Evolutionary conservation across 2,888 invertebrate species (phyloP), one percentile per base, ranked within the genome.

Genomic region (Agonopterix alstromeriana): DNA sequence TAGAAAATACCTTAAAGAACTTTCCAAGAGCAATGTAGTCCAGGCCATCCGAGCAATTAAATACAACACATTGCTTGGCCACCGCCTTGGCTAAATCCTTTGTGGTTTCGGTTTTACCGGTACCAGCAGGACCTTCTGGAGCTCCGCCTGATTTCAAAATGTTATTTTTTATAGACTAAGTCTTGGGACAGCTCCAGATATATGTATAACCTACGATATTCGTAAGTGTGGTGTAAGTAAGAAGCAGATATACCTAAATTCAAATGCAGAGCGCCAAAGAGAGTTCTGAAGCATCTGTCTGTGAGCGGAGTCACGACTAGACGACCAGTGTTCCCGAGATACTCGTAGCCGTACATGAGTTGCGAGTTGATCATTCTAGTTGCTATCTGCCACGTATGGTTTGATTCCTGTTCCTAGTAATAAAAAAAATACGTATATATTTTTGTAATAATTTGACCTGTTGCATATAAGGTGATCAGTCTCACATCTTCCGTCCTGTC

Each of bases 11-110:
- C 90, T 96, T 96, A 72, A 96, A 96, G 87, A 96, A 96, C 75
- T 98, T 98, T 46, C 98, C 97, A 67, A 98, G 91, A 3, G 97
- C 97, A 54, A 97, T 91, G 67, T 98, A 98, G 74, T 98, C 98
- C 52, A 98, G 82, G 10, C 97, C 97, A 76, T 98, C 97, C 0
- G 98, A 98, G 69, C 98, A 98, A 83, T 98, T 98, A 77, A 98
- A 98, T 0, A 98, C 97, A 2, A 98, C 96, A 78, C 98, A 98
- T 77, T 98, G 98, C 61, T 98, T 98, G 0, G 98, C 98, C 1
- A 98, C 93, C 0, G 98, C 97, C 77, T 98, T 98, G 0, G 98
- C 98, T 65, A 98, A 90, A 89, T 98, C 98, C 83, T 98, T 98
- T 0, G 96, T 97, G 0, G 97, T 97, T 78, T 97, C 97, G 0